phyloP scores from a whole-genome alignment of 2,888 invertebrate genomes.

The Apamea epomidion region DNA sequence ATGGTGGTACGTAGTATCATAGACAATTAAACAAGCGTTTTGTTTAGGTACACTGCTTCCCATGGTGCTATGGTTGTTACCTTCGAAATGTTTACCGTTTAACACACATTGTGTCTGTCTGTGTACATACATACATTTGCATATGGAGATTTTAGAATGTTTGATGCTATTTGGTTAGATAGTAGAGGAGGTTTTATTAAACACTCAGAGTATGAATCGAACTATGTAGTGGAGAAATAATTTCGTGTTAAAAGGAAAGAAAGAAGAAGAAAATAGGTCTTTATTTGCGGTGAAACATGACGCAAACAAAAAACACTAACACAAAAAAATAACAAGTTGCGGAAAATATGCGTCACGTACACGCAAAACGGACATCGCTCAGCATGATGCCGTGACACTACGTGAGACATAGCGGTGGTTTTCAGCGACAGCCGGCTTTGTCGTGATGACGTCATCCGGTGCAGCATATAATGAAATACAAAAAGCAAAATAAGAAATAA shows the following conservation, averaged over 20 bases:
- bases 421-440: not conserved
- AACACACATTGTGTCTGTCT: not conserved
- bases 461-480: not conserved
- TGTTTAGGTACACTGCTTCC: constrained; percentile 16
- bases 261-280: no score
- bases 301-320: no score
- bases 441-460: not conserved
- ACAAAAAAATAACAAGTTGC: not conserved
- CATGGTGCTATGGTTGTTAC: not conserved
- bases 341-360: not conserved
- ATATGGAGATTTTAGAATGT: not conserved
- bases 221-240: not conserved
- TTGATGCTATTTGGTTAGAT: not conserved
- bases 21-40: constrained; percentile 27
- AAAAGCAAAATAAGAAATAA: not conserved
- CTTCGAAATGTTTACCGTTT: constrained; percentile 1
- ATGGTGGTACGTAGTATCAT: constrained; percentile 11
- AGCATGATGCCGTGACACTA: not conserved
- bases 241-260: not conserved
- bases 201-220: not conserved
- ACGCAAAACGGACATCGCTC: not conserved
- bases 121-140: not conserved
- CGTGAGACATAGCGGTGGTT: not conserved
- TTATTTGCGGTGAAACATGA: no score
- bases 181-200: not conserved